Conservation (phyloP, 1,140 invertebrate genomes). For the Ruditapes philippinarum region DNA sequence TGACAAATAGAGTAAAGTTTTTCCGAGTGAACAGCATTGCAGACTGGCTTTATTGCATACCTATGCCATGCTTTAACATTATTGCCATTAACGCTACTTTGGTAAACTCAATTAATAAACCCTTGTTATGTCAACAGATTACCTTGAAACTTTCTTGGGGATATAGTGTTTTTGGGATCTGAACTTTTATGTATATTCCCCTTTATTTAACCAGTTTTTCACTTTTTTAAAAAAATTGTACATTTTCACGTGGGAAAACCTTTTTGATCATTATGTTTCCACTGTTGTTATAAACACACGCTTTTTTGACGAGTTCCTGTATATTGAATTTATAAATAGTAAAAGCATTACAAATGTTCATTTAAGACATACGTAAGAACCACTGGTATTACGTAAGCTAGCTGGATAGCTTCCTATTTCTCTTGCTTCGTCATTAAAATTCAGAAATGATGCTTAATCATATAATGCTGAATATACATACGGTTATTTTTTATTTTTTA, state of each 20-base stretch:
- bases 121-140: background rate
- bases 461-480: too few relatives aligned
- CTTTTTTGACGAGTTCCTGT: background rate
- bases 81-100: background rate
- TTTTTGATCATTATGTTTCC: background rate
- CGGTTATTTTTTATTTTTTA: background rate
- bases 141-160: conserved; percentile 45
- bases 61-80: too few relatives aligned
- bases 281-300: background rate
- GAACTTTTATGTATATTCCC: conserved; percentile 1
- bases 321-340: too few relatives aligned
- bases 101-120: too few relatives aligned
- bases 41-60: background rate
- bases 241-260: background rate
- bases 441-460: too few relatives aligned
- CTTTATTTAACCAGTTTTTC: background rate
- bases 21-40: too few relatives aligned
- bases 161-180: conserved; percentile 22
- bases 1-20: background rate
- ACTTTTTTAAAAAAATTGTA: background rate
- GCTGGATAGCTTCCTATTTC: too few relatives aligned
- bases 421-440: too few relatives aligned
- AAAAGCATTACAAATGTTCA: too few relatives aligned
- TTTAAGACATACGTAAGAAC: too few relatives aligned
- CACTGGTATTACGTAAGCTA: too few relatives aligned